Evolutionary conservation across 2,888 invertebrate genomes (phyloP).

Genomic region (Xylocampa areola): DNA sequence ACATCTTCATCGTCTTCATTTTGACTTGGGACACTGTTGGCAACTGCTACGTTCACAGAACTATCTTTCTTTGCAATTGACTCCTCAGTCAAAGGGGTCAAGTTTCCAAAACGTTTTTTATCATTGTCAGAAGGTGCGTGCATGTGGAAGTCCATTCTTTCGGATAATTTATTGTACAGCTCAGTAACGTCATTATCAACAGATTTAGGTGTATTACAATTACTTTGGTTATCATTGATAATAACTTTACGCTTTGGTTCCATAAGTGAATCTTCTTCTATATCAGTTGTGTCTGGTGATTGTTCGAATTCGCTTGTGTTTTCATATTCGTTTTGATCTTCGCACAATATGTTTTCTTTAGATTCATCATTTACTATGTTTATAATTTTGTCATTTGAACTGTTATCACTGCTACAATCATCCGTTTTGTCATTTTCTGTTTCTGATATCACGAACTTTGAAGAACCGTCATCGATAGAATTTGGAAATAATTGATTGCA

Average conservation of each 20-base stretch:
- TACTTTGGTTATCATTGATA: constrained; percentile 58
- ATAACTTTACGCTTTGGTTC: constrained; percentile 53
- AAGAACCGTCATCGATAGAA: constrained; percentile 69
- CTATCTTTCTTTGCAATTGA: constrained; percentile 72
- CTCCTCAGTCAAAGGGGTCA: constrained; percentile 84
- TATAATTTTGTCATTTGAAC: constrained; percentile 61
- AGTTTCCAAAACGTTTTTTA: constrained; percentile 61
- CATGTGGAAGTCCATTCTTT: constrained; percentile 63
- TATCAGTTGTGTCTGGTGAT: constrained; percentile 65
- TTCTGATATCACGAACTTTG: constrained; percentile 67
- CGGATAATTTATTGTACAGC: constrained; percentile 74
- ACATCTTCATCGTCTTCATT: constrained; percentile 63
- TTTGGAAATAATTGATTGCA: constrained; percentile 44
- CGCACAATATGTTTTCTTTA: constrained; percentile 56
- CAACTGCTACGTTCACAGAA: constrained; percentile 62
- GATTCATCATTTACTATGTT: constrained; percentile 65
- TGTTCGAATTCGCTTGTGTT: constrained; percentile 64
- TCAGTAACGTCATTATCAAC: constrained; percentile 77
- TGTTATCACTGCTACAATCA: constrained; percentile 55
- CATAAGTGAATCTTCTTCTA: constrained; percentile 82
- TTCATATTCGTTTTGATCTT: constrained; percentile 62
- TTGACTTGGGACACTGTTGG: constrained; percentile 36
- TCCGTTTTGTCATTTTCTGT: constrained; percentile 63
- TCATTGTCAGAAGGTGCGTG: constrained; percentile 58
- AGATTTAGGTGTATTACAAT: constrained; percentile 69